Conservation (phyloP, 2,113 vertebrate species). For the Proteles cristata region DNA sequence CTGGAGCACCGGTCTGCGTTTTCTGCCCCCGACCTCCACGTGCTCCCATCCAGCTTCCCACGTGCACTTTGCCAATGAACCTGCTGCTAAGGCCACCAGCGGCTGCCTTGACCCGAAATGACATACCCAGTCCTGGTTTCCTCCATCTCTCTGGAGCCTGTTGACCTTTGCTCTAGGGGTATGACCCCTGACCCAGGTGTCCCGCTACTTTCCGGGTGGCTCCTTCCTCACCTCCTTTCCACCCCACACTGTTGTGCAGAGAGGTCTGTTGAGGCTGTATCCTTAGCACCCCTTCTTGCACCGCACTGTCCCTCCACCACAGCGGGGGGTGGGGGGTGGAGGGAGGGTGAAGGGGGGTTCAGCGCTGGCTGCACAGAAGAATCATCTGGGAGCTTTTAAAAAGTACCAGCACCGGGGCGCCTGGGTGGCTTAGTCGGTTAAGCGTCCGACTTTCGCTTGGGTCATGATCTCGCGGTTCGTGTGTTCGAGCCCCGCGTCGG, state of each 20-base stretch:
- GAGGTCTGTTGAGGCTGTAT: background rate
- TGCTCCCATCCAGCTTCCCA: background rate
- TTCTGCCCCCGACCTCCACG: background rate
- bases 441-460: too few relatives aligned
- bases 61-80: background rate
- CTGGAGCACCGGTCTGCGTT: background rate
- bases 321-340: background rate
- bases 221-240: background rate
- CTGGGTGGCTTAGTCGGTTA: too few relatives aligned
- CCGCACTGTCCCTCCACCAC: too few relatives aligned
- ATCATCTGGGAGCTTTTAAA: background rate
- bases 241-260: background rate
- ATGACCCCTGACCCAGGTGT: background rate
- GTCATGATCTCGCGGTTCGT: too few relatives aligned
- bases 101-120: background rate
- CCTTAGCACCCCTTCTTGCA: background rate
- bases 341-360: background rate
- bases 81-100: background rate
- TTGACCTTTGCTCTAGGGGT: background rate
- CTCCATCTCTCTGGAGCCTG: background rate
- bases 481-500: too few relatives aligned
- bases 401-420: background rate
- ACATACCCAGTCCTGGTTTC: background rate
- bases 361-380: background rate
- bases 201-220: background rate